Conservation (phyloP, 2,113 vertebrate genomes). For the Australoheros scitulus region DNA sequence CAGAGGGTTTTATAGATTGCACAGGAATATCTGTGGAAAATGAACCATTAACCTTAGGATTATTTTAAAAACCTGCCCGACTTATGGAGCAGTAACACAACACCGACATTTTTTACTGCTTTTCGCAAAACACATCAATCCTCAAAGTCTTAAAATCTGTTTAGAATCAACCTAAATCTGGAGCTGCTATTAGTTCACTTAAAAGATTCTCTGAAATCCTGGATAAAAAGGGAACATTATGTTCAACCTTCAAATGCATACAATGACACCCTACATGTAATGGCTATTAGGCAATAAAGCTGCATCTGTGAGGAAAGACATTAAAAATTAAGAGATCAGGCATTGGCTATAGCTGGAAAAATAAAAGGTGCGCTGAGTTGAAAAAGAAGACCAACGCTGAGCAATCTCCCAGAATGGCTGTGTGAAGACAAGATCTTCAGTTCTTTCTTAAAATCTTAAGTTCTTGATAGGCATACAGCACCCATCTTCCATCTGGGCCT, state of each 20-base stretch:
- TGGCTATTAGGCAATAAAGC: constrained; percentile 9
- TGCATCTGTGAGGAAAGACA: constrained; percentile 2
- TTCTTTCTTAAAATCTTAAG: background rate
- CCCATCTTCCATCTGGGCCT: background rate
- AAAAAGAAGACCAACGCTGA: constrained; percentile 38
- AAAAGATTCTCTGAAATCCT: constrained; percentile 15
- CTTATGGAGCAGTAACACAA: background rate
- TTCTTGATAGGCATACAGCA: background rate
- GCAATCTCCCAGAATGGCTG: background rate
- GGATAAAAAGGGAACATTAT: constrained; percentile 18
- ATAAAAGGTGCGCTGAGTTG: constrained; percentile 5
- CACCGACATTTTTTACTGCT: background rate
- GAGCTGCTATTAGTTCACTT: background rate
- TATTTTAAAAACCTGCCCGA: accelerated
- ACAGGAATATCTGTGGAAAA: background rate
- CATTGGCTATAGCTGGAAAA: constrained; percentile 7
- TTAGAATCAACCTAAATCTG: background rate
- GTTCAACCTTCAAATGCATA: constrained; percentile 11
- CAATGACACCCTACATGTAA: constrained; percentile 36
- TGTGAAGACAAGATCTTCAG: background rate
- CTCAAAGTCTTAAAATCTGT: background rate
- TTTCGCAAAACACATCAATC: background rate
- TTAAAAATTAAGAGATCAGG: constrained; percentile 11
- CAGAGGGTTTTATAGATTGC: background rate
- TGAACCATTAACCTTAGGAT: background rate